Evolutionary conservation across 2,113 vertebrate species (phyloP).

Genomic region (Oncorhynchus kisutch): DNA sequence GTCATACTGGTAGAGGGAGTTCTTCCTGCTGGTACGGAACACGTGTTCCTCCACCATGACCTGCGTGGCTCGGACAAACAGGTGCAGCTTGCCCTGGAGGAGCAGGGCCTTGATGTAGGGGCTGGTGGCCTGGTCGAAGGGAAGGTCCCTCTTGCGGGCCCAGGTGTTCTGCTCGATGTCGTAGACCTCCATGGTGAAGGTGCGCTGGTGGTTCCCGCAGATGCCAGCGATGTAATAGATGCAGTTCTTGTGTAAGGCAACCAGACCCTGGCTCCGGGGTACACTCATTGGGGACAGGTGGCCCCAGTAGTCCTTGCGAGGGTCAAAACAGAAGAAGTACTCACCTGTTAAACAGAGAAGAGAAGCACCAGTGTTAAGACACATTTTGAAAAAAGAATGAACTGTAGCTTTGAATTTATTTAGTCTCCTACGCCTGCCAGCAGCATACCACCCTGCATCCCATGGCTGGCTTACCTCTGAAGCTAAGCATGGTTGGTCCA

Average conservation of each 20-base stretch:
- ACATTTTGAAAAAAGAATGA: too few species aligned
- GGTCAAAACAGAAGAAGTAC: slow-evolving; percentile 96
- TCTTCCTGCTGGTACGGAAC: slow-evolving; percentile 98
- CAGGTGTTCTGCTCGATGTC: slow-evolving; percentile 92
- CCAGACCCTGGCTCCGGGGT: slow-evolving; percentile 92
- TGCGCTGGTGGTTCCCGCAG: slow-evolving; percentile 93
- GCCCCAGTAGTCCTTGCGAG: slow-evolving; percentile 96
- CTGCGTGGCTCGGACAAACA: slow-evolving; percentile 97
- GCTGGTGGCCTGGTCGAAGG: slow-evolving; percentile 94
- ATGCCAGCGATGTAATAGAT: slow-evolving; percentile 98
- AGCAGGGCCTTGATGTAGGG: slow-evolving; percentile 94
- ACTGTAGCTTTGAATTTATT: too few species aligned
- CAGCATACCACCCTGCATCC: too few species aligned
- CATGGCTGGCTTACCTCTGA: too few species aligned
- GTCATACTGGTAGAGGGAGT: slow-evolving; percentile 95
- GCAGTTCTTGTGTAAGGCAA: slow-evolving; percentile 87
- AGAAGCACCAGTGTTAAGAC: slow-evolving; percentile 8
- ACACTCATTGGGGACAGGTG: slow-evolving; percentile 92
- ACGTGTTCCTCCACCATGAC: slow-evolving; percentile 97
- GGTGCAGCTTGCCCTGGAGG: slow-evolving; percentile 88
- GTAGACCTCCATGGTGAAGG: slow-evolving; percentile 96
- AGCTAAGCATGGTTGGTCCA: too few species aligned
- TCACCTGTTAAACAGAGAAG: slow-evolving; percentile 78
- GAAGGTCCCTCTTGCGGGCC: slow-evolving; percentile 90
- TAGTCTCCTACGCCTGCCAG: too few species aligned